phyloP scores from a whole-genome alignment of 2,113 vertebrate species.

The Penelope pileata region DNA sequence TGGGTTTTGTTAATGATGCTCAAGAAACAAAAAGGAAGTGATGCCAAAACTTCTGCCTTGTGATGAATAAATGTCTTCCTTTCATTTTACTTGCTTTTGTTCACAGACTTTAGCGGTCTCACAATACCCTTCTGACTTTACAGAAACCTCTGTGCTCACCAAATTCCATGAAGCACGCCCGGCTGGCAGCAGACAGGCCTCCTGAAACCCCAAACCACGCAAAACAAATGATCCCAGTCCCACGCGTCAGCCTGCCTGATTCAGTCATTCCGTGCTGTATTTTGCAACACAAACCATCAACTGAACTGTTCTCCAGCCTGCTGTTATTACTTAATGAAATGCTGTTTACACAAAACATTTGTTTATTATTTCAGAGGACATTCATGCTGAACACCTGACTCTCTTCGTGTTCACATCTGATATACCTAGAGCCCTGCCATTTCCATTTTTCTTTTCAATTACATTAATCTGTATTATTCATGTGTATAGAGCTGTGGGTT shows the following conservation, averaged over 20 bases:
- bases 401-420: not conserved
- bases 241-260: not conserved
- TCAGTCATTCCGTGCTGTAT: not conserved
- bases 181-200: not conserved
- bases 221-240: not conserved
- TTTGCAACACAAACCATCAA: not conserved
- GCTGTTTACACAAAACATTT: slow-evolving; percentile 30
- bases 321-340: not conserved
- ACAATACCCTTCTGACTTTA: not conserved
- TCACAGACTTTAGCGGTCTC: not conserved
- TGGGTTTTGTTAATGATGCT: not conserved
- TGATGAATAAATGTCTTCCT: not conserved
- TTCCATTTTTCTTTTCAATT: not conserved
- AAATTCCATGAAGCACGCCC: not conserved
- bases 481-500: not conserved
- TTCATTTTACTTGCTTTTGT: not conserved
- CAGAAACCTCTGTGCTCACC: not conserved
- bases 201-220: not conserved
- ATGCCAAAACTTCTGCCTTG: not conserved
- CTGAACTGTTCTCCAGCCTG: not conserved
- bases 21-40: not conserved
- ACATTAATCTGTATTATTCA: not conserved
- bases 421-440: not conserved
- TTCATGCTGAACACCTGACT: not conserved
- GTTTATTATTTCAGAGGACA: slow-evolving; percentile 8